Conservation (phyloP, 2,888 invertebrate genomes). For the Molorchus minor region DNA sequence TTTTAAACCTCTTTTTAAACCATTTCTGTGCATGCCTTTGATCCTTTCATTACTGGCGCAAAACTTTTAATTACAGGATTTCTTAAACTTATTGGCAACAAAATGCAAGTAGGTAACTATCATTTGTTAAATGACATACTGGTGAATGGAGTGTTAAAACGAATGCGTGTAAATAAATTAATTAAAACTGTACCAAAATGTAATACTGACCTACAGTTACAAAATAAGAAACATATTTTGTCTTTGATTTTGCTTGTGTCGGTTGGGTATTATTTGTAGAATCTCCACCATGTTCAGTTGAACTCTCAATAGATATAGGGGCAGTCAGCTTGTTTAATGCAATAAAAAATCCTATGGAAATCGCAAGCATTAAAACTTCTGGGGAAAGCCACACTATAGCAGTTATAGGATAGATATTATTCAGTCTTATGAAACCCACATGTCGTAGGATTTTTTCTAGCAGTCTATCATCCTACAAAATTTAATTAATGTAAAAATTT, state of each 20-base stretch:
- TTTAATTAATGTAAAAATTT: conserved; percentile 4
- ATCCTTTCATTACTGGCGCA: too few species aligned
- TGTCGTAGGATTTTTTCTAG: conserved; percentile 72
- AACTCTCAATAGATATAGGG: conserved; percentile 13
- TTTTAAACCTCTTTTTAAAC: too few species aligned
- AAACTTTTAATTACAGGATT: too few species aligned
- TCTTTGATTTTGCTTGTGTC: conserved; percentile 24
- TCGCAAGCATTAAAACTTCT: conserved; percentile 73
- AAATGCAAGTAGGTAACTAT: too few species aligned
- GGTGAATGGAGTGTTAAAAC: too few species aligned
- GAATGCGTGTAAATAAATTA: too few species aligned
- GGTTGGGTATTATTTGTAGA: conserved; percentile 11
- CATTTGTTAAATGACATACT: too few species aligned
- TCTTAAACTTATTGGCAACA: too few species aligned
- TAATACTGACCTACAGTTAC: conserved; percentile 31
- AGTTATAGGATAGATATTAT: conserved; percentile 68
- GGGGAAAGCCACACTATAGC: conserved; percentile 79
- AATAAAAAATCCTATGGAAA: conserved; percentile 65
- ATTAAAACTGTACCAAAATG: neutral
- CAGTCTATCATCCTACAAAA: conserved; percentile 61
- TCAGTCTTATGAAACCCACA: conserved; percentile 74
- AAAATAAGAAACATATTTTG: conserved; percentile 30
- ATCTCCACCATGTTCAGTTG: conserved; percentile 32
- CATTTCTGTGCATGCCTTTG: too few species aligned
- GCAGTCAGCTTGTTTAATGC: conserved; percentile 62